phyloP scores from a whole-genome alignment of 2,888 invertebrate genomes.

The Pollenia labialis region DNA sequence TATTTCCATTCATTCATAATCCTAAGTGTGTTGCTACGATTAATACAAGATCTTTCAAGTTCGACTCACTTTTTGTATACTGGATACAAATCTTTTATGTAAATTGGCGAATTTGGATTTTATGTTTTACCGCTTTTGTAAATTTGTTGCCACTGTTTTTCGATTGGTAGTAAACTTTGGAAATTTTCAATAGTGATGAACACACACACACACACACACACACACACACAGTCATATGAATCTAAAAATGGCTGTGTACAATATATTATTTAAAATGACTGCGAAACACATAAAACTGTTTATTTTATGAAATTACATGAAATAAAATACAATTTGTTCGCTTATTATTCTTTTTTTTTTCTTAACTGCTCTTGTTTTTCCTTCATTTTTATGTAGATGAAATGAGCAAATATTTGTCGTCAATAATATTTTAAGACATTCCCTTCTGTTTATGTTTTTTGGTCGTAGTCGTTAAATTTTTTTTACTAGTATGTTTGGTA shows the following conservation, averaged over 20 bases:
- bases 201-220: no score
- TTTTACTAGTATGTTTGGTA: not conserved
- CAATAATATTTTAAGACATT: constrained; percentile 32
- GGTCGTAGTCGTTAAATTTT: not conserved
- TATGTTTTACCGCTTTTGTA: no score
- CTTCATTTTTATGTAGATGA: constrained; percentile 16
- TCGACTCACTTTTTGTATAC: no score
- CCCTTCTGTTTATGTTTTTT: not conserved
- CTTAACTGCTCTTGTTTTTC: not conserved
- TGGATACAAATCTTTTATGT: no score
- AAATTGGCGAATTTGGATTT: no score
- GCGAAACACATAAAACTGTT: constrained; percentile 26
- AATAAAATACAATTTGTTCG: constrained; percentile 4
- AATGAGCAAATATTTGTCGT: constrained; percentile 42
- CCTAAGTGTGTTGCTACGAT: no score
- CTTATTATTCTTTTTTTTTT: not conserved
- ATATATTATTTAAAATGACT: constrained; percentile 2
- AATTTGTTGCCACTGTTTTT: no score
- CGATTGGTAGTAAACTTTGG: no score
- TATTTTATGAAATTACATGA: constrained; percentile 38
- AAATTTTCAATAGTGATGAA: no score
- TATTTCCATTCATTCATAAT: no score
- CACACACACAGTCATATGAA: not conserved
- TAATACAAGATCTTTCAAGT: no score
- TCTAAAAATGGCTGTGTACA: not conserved